Conservation (phyloP, 2,113 vertebrate genomes). For the Girardinichthys multiradiatus region DNA sequence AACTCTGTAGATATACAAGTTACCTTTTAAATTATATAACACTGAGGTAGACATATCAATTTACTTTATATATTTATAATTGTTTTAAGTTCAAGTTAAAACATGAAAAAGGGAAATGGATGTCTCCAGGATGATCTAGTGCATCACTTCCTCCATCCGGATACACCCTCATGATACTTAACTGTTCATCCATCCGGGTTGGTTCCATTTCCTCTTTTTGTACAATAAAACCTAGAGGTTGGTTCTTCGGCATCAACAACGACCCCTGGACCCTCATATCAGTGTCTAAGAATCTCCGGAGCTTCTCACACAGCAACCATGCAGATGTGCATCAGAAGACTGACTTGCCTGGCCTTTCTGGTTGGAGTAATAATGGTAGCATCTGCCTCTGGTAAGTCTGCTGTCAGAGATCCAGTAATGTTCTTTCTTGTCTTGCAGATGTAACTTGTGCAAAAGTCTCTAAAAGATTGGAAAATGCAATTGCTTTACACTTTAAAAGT, state of each 20-base stretch:
- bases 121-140: neutral
- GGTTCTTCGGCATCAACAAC: conserved; percentile 22
- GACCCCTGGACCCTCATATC: neutral
- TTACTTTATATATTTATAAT: too few species aligned
- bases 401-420: neutral
- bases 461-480: neutral
- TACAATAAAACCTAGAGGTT: conserved; percentile 43
- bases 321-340: conserved; percentile 56
- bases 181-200: conserved; percentile 22
- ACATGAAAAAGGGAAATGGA: conserved; percentile 19
- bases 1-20: too few species aligned
- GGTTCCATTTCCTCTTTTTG: conserved; percentile 59
- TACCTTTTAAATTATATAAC: too few species aligned
- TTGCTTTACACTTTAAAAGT: neutral
- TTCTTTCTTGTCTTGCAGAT: neutral
- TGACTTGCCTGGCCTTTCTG: conserved; percentile 52
- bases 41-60: too few species aligned
- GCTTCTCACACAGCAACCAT: conserved; percentile 53
- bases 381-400: conserved; percentile 40
- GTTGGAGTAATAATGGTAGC: conserved; percentile 24
- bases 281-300: conserved; percentile 34
- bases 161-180: neutral
- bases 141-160: neutral
- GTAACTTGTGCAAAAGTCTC: too few species aligned
- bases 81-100: too few species aligned